Conservation (phyloP, 1,140 invertebrate species). For the Scaptodrosophila lebanonensis region DNA sequence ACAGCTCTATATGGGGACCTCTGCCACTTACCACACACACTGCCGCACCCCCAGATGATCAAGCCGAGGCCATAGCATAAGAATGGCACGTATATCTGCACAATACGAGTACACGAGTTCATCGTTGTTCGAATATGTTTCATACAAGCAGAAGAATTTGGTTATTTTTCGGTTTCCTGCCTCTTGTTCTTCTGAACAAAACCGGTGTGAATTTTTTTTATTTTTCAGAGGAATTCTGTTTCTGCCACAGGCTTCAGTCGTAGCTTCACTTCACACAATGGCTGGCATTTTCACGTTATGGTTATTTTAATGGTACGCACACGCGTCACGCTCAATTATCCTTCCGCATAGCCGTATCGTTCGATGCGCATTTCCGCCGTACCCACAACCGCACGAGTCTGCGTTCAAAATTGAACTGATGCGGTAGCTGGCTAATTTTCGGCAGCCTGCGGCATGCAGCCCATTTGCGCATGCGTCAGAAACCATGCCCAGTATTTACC, state of each 20-base stretch:
- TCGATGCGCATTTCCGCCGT: not conserved
- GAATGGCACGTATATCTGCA: constrained; percentile 16
- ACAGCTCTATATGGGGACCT: too few relatives aligned
- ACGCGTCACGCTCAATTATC: constrained; percentile 72
- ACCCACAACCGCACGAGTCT: constrained; percentile 43
- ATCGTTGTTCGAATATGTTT: constrained; percentile 12
- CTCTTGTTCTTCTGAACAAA: constrained; percentile 37
- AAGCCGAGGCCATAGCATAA: constrained; percentile 41
- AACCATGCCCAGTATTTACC: constrained; percentile 29
- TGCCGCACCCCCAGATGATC: constrained; percentile 47
- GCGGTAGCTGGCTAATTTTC: constrained; percentile 53
- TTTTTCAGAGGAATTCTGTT: constrained; percentile 45
- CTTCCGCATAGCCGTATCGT: constrained; percentile 36
- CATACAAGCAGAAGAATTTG: constrained; percentile 7
- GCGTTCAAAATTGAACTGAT: constrained; percentile 40
- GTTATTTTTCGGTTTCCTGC: constrained; percentile 41
- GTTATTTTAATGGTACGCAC: constrained; percentile 71
- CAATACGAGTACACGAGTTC: too few relatives aligned
- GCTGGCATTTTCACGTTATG: constrained; percentile 50
- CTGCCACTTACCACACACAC: constrained; percentile 19
- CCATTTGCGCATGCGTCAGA: constrained; percentile 37
- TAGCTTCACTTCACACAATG: constrained; percentile 36
- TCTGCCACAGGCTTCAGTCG: constrained; percentile 29
- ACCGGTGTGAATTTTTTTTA: constrained; percentile 44
- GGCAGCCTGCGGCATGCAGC: constrained; percentile 17